These are phyloP conservation scores for Anthonomus grandis DNA, from an alignment of 1,140 invertebrate genomes.

Conservation along the genomic window DNA sequence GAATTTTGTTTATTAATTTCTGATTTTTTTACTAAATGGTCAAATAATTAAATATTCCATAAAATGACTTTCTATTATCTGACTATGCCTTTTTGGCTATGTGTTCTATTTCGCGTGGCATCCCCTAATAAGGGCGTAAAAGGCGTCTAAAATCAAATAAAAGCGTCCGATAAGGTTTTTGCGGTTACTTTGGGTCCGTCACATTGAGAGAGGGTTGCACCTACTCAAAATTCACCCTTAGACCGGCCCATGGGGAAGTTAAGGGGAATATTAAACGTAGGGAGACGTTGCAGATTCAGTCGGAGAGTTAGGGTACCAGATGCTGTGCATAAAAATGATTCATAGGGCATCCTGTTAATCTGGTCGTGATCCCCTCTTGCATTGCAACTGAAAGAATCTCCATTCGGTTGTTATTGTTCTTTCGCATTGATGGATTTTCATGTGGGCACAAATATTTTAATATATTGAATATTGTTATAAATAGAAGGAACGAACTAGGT, in stretches of 20 bases:
- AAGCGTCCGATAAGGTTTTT: slow-evolving; percentile 1
- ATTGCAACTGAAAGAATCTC: slow-evolving; percentile 22
- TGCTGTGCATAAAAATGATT: slow-evolving; percentile 29
- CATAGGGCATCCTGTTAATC: slow-evolving; percentile 26
- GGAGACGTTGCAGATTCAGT: slow-evolving; percentile 10
- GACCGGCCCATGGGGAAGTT: slow-evolving; percentile 25
- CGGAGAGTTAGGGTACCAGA: slow-evolving; percentile 20
- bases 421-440: background rate
- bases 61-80: too few species aligned
- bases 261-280: slow-evolving; percentile 27
- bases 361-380: slow-evolving; percentile 10
- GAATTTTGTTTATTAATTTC: too few species aligned
- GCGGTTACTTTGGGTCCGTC: slow-evolving; percentile 7
- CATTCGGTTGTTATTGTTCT: slow-evolving; percentile 17
- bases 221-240: slow-evolving; percentile 27
- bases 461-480: too few species aligned
- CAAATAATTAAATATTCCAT: too few species aligned
- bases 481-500: too few species aligned
- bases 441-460: slow-evolving; percentile 19
- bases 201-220: slow-evolving; percentile 6
- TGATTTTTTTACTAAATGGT: too few species aligned
- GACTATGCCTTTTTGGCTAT: too few species aligned
- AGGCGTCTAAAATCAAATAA: slow-evolving; percentile 9
- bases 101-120: too few species aligned
- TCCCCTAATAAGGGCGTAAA: too few species aligned